phyloP scores from a whole-genome alignment of 2,888 invertebrate genomes.

The Eupelmus urozonus region DNA sequence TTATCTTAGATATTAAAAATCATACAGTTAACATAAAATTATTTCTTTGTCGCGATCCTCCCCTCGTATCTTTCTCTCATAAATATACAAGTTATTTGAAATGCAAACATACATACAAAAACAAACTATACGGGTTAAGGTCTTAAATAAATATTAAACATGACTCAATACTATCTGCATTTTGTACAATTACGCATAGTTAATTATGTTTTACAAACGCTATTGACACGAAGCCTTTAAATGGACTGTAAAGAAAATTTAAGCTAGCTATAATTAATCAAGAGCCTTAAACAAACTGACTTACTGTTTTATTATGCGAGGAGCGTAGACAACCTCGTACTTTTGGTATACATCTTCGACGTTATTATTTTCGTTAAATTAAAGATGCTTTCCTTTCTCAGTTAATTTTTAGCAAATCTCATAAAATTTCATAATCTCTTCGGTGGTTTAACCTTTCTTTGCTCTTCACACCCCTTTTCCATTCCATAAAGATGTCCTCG shows the following conservation, averaged over 20 bases:
- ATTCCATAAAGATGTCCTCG: slow-evolving; percentile 78
- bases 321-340: slow-evolving; percentile 17
- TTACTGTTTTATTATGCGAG: slow-evolving; percentile 35
- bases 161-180: slow-evolving; percentile 51
- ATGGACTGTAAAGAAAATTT: slow-evolving; percentile 32
- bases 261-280: slow-evolving; percentile 51
- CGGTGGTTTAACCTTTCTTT: slow-evolving; percentile 71
- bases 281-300: slow-evolving; percentile 41
- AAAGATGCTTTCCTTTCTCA: slow-evolving; percentile 16
- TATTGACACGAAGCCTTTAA: slow-evolving; percentile 51
- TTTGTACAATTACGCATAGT: slow-evolving; percentile 56
- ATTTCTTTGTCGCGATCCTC: slow-evolving; percentile 46
- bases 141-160: slow-evolving; percentile 51
- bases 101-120: slow-evolving; percentile 56
- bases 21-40: slow-evolving; percentile 46
- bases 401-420: slow-evolving; percentile 16
- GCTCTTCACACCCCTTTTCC: slow-evolving; percentile 71
- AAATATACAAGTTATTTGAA: slow-evolving; percentile 56
- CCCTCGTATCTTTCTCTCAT: slow-evolving; percentile 45
- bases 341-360: slow-evolving; percentile 41
- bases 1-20: slow-evolving; percentile 41
- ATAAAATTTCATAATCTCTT: slow-evolving; percentile 62
- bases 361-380: slow-evolving; percentile 15
- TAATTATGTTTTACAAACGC: slow-evolving; percentile 49
- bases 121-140: slow-evolving; percentile 40